These are phyloP conservation scores for Bubalus kerabau DNA, from an alignment of 2,113 vertebrate species.

Conservation along the genomic window DNA sequence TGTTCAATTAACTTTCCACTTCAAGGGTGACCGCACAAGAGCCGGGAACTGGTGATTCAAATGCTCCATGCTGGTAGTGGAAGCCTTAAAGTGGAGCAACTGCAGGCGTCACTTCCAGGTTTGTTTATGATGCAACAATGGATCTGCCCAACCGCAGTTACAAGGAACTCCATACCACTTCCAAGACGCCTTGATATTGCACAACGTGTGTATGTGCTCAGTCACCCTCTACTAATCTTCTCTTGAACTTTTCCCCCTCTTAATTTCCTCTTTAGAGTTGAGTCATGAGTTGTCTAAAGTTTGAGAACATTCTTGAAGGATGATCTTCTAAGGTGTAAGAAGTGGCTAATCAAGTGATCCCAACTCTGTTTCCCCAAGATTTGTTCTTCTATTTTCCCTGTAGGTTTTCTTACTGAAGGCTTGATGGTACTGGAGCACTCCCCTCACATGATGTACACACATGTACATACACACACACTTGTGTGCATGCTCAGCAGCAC, in stretches of 20 bases:
- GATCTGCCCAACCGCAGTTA: no score
- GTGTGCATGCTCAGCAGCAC: not conserved
- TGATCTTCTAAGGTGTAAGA: not conserved
- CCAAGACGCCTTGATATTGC: not conserved
- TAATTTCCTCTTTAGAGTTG: not conserved
- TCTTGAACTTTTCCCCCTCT: not conserved
- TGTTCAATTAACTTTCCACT: not conserved
- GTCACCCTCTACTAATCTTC: not conserved
- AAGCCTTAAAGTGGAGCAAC: no score
- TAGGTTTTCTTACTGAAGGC: not conserved
- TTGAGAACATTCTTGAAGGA: not conserved
- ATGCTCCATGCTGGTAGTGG: not conserved
- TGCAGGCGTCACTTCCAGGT: not conserved
- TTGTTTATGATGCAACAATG: not conserved
- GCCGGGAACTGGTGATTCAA: not conserved
- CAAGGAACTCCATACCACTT: not conserved
- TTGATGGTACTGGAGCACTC: no score
- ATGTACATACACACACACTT: not conserved
- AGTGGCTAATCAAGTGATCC: not conserved
- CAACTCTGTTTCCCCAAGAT: not conserved
- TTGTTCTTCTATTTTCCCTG: not conserved
- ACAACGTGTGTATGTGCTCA: fast-evolving
- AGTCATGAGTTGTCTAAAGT: not conserved
- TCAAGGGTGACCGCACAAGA: not conserved
- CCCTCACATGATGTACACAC: not conserved